These are phyloP conservation scores for Hydrotaea cyrtoneurina DNA, from an alignment of 2,888 invertebrate species.

Conservation along the genomic window DNA sequence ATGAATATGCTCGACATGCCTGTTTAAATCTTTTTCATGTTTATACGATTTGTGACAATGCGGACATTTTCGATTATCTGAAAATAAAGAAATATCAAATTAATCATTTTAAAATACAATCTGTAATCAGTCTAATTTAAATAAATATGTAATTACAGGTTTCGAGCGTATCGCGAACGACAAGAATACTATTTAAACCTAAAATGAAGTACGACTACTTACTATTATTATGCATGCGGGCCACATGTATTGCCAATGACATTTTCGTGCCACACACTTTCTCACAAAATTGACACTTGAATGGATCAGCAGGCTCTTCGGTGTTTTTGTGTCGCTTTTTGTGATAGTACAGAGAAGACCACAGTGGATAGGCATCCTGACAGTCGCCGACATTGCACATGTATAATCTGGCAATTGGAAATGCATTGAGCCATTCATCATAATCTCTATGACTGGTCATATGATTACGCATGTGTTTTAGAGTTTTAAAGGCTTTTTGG, in stretches of 20 bases:
- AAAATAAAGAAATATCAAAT: not conserved
- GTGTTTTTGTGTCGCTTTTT: conserved; percentile 70
- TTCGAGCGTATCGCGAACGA: too few relatives aligned
- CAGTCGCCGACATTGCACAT: conserved; percentile 76
- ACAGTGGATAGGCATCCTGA: conserved; percentile 73
- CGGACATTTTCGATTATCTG: conserved; percentile 73
- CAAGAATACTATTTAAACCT: too few relatives aligned
- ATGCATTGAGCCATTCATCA: conserved; percentile 49
- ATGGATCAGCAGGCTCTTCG: not conserved
- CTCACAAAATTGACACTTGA: conserved; percentile 76
- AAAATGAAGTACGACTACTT: conserved; percentile 45
- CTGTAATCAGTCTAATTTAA: not conserved
- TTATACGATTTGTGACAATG: conserved; percentile 73
- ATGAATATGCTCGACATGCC: conserved; percentile 75
- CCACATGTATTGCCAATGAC: conserved; percentile 79
- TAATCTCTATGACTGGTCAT: conserved; percentile 58
- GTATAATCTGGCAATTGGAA: conserved; percentile 64
- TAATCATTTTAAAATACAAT: not conserved
- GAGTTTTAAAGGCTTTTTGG: conserved; percentile 42
- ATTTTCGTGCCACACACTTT: conserved; percentile 76
- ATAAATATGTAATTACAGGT: too few relatives aligned
- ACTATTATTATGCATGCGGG: conserved; percentile 79
- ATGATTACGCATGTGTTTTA: conserved; percentile 64
- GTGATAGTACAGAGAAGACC: conserved; percentile 77
- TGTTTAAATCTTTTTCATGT: conserved; percentile 71